Conservation (phyloP, 1,140 invertebrate genomes). For the Ectropis grisescens region DNA sequence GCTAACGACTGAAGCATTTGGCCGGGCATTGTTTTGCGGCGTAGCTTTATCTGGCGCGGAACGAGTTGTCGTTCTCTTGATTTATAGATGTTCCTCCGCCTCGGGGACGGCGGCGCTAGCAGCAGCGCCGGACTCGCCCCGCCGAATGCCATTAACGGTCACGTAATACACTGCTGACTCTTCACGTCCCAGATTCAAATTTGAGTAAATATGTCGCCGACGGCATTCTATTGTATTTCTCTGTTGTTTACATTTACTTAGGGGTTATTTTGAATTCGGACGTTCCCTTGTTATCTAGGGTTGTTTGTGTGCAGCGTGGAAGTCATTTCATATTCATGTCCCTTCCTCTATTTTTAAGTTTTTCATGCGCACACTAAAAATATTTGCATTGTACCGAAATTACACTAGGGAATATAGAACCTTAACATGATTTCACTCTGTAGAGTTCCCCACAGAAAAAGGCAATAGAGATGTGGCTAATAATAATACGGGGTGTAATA, state of each 20-base stretch:
- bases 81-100: conserved; percentile 63
- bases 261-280: conserved; percentile 25
- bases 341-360: background rate
- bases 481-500: too few species aligned
- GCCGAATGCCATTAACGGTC: conserved; percentile 52
- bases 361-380: too few species aligned
- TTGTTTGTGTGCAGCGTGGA: conserved; percentile 18
- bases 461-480: too few species aligned
- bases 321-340: conserved; percentile 8
- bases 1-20: conserved; percentile 50
- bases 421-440: too few species aligned
- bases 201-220: conserved; percentile 43
- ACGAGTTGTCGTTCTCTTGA: conserved; percentile 64
- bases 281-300: conserved; percentile 21
- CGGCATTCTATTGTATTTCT: conserved; percentile 29
- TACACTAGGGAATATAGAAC: too few species aligned
- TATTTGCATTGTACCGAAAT: too few species aligned
- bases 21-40: conserved; percentile 60
- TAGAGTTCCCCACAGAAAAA: too few species aligned
- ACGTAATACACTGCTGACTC: conserved; percentile 47
- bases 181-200: conserved; percentile 47
- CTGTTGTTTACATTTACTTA: conserved; percentile 35
- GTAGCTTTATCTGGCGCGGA: conserved; percentile 61
- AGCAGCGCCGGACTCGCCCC: conserved; percentile 13
- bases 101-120: conserved; percentile 27